phyloP scores from a whole-genome alignment of 1,140 invertebrate genomes.

The Plutomurus gul region DNA sequence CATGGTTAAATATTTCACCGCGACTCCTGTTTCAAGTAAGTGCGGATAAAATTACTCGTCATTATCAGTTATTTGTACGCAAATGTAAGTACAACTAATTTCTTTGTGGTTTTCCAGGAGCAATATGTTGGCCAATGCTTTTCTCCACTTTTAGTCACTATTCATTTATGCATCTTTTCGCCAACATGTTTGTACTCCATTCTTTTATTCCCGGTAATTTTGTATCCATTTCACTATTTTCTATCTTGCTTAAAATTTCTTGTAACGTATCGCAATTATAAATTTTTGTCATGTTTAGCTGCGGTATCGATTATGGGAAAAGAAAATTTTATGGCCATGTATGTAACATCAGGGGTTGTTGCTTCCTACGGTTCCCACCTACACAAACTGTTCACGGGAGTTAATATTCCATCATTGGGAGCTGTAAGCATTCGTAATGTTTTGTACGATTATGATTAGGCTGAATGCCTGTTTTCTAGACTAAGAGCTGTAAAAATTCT shows the following conservation, averaged over 20 bases:
- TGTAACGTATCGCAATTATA: background rate
- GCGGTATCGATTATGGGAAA: conserved; percentile 79
- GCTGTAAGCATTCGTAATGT: conserved; percentile 73
- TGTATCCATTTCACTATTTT: background rate
- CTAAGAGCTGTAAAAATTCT: too few relatives aligned
- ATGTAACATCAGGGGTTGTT: conserved; percentile 83
- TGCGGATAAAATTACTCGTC: conserved; percentile 25
- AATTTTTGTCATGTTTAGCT: conserved; percentile 54
- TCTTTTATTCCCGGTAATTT: conserved; percentile 67
- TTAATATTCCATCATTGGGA: conserved; percentile 78
- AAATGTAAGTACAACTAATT: background rate
- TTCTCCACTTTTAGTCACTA: conserved; percentile 93
- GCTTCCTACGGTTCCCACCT: conserved; percentile 84
- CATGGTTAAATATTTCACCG: conserved; percentile 86
- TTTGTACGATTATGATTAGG: too few relatives aligned
- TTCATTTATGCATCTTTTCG: conserved; percentile 79
- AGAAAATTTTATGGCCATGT: conserved; percentile 91
- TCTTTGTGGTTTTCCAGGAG: conserved; percentile 61
- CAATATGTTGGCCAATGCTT: conserved; percentile 82
- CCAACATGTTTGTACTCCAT: conserved; percentile 95
- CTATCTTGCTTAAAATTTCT: background rate
- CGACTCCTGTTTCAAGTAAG: conserved; percentile 76
- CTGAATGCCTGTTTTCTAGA: too few relatives aligned
- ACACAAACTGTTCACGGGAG: conserved; percentile 72
- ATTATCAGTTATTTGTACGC: background rate